A percentile compares a stretch with the other conserved stretches of the same genome.
These are phyloP conservation scores for Apodemia hepburni DNA, from an alignment of 2,888 invertebrate genomes.

Conservation along the genomic window DNA sequence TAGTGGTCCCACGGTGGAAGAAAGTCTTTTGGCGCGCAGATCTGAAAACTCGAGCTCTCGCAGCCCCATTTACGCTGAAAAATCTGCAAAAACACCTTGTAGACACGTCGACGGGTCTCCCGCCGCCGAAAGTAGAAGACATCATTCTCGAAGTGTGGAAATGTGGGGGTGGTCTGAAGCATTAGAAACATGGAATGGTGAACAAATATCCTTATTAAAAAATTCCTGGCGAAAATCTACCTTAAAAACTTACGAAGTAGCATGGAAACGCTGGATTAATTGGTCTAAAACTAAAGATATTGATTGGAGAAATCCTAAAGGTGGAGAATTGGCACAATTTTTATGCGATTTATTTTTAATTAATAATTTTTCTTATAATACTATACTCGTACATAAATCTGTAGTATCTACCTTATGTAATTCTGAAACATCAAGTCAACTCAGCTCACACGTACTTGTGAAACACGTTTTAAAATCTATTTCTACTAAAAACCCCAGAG, in stretches of 20 bases:
- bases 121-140: slow-evolving; percentile 23
- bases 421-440: slow-evolving; percentile 13
- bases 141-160: slow-evolving; percentile 31
- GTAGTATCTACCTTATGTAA: slow-evolving; percentile 29
- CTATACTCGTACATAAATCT: slow-evolving; percentile 31
- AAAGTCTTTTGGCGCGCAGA: slow-evolving; percentile 22
- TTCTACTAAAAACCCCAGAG: slow-evolving; percentile 17
- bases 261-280: slow-evolving; percentile 21
- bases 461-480: slow-evolving; percentile 27
- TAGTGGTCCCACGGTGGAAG: slow-evolving; percentile 18
- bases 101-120: slow-evolving; percentile 26
- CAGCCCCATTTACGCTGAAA: slow-evolving; percentile 24
- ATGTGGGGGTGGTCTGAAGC: slow-evolving; percentile 31
- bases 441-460: slow-evolving; percentile 25
- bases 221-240: slow-evolving; percentile 23
- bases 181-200: slow-evolving; percentile 4
- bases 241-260: slow-evolving; percentile 21
- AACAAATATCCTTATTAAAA: slow-evolving; percentile 16
- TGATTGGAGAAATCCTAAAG: slow-evolving; percentile 13
- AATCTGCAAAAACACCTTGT: slow-evolving; percentile 25
- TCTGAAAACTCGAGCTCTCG: slow-evolving; percentile 21
- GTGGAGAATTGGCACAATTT: slow-evolving; percentile 16
- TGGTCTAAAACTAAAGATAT: slow-evolving; percentile 18
- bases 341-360: background rate
- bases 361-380: slow-evolving; percentile 22